These are phyloP conservation scores for Diphyllodes magnificus DNA, from an alignment of 2,113 vertebrate genomes.

Conservation along the genomic window DNA sequence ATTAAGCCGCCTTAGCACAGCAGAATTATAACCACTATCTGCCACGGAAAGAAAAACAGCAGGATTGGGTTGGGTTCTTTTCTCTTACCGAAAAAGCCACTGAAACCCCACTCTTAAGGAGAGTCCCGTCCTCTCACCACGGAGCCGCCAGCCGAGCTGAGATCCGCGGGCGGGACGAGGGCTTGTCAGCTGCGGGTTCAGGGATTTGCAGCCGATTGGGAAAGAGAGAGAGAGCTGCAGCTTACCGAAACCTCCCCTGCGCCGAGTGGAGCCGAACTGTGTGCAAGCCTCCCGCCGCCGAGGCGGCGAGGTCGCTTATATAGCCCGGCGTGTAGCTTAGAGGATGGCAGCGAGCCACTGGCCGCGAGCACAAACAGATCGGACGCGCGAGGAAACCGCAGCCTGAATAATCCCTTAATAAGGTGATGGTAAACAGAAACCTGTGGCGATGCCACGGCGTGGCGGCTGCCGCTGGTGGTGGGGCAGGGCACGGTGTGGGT, in stretches of 20 bases:
- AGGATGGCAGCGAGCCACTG: conserved; percentile 71
- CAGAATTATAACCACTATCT: not conserved
- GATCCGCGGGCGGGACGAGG: not conserved
- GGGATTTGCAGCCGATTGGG: not conserved
- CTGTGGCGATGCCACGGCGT: not conserved
- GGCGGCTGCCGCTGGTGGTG: not conserved
- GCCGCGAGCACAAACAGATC: conserved; percentile 70
- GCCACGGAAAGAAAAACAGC: not conserved
- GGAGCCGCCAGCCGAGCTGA: not conserved
- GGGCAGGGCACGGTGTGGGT: not conserved
- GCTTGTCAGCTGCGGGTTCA: not conserved
- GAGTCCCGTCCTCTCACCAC: not conserved
- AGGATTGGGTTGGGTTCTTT: not conserved
- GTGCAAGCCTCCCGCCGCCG: not conserved
- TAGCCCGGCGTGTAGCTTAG: conserved; percentile 70
- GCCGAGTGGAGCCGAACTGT: conserved; percentile 21
- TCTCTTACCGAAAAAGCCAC: not conserved
- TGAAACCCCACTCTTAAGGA: not conserved
- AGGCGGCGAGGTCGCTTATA: conserved; percentile 67
- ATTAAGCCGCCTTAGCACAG: not conserved
- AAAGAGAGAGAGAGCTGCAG: not conserved
- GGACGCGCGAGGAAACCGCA: conserved; percentile 50
- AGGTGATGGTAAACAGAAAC: conserved; percentile 21
- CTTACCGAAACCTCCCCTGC: conserved; percentile 44
- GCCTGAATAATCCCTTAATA: conserved; percentile 32